Evolutionary conservation across 2,113 vertebrate genomes (phyloP), one percentile per base, ranked within the genome.

Genomic region (Channa maculata): DNA sequence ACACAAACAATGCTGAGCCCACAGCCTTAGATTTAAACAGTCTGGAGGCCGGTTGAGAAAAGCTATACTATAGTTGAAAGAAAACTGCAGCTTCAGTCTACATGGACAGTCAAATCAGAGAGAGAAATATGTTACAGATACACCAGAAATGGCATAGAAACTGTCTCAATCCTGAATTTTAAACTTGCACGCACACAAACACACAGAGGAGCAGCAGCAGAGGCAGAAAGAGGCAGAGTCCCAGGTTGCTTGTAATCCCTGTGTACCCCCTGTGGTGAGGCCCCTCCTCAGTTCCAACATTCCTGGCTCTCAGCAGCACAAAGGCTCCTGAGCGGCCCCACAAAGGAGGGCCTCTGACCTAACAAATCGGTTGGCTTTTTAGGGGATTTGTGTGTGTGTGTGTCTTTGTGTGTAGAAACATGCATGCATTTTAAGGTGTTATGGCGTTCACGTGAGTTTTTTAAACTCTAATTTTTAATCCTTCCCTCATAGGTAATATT

Each of bases 211-310:
- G 57, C 53, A 80, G 65, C 92, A 95, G 95, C 94, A 96, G 95
- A 95, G 97, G 97, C 98, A 98, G 96, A 97, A 98, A 99, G 97
- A 99, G 97, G 97, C 97, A 98, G 97, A 99, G 97, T 97, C 96
- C 96, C 96, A 95, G 96, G 96, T 96, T 97, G 90, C 97, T 97
- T 98, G 97, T 99, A 99, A 99, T 99, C 97, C 96, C 93, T 88
- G 92, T 88, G 95, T 88, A 95, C 95, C 96, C 95, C 97, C 97
- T 80, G 95, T 94, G 92, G 95, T 93, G 95, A 95, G 79, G 94
- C 93, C 94, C 94, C 95, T 95, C 95, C 94, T 88, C 88, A 89
- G 80, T 93, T 93, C 93, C 95, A 94, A 95, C 96, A 98, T 98
- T 98, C 96, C 95, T 95, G 91, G 91, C 95, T 97, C 96, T 96